Evolutionary conservation across 1,140 invertebrate genomes (phyloP).

Genomic region (Anadara kagoshimensis): DNA sequence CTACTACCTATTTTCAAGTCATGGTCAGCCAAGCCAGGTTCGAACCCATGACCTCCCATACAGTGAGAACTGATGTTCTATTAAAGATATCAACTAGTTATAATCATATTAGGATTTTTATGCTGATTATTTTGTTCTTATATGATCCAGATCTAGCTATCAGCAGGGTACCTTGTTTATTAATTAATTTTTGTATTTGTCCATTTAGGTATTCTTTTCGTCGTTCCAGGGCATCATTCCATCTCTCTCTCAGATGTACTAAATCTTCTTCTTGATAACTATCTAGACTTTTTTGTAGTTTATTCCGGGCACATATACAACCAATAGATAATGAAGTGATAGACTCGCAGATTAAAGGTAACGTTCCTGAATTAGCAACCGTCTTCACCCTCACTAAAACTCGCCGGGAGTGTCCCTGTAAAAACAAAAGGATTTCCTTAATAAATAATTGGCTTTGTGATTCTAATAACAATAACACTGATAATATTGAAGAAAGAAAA

Average conservation of each 20-base stretch:
- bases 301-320: conserved; percentile 83
- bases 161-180: conserved; percentile 81
- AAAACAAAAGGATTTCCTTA: too few relatives aligned
- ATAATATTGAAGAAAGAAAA: too few relatives aligned
- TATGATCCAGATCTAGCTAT: background rate
- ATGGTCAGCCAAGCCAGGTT: too few relatives aligned
- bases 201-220: conserved; percentile 92
- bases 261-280: conserved; percentile 99
- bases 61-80: too few relatives aligned
- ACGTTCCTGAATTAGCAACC: conserved; percentile 92
- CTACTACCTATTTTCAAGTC: too few relatives aligned
- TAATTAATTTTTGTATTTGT: conserved; percentile 87
- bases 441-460: too few relatives aligned
- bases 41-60: too few relatives aligned
- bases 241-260: conserved; percentile 89
- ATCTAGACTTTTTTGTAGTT: conserved; percentile 89
- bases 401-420: conserved; percentile 77
- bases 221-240: conserved; percentile 92
- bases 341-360: conserved; percentile 95
- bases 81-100: too few relatives aligned
- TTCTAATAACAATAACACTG: too few relatives aligned
- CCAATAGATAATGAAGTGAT: conserved; percentile 92
- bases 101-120: too few relatives aligned
- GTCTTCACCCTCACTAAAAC: conserved; percentile 87
- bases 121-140: background rate